Percentiles rank a stretch among this genome's conserved stretches.
phyloP scores from a whole-genome alignment of 1,140 invertebrate genomes.

The Drosophila parvula region DNA sequence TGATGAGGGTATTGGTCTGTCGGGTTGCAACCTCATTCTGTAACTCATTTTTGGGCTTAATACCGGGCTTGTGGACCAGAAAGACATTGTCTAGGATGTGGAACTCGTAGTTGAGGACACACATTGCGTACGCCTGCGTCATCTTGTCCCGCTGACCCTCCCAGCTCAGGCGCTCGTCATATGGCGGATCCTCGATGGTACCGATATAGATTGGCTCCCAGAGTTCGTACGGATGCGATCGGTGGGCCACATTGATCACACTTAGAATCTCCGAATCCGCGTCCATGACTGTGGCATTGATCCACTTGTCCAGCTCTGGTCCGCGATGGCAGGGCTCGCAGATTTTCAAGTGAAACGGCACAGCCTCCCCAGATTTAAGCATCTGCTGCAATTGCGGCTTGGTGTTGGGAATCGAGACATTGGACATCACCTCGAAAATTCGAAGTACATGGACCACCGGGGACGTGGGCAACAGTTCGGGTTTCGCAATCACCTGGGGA shows the following conservation, averaged over 20 bases:
- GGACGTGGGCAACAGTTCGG: background rate
- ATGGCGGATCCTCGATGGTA: constrained; percentile 92
- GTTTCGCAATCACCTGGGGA: constrained; percentile 82
- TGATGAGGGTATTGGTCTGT: background rate
- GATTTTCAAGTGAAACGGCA: constrained; percentile 94
- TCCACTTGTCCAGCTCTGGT: constrained; percentile 92
- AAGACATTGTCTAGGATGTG: constrained; percentile 95
- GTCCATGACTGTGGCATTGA: constrained; percentile 84
- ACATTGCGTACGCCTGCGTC: constrained; percentile 95
- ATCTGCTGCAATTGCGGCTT: constrained; percentile 90
- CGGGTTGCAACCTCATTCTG: accelerated
- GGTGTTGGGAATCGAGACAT: constrained; percentile 86
- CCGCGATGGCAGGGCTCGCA: constrained; percentile 94
- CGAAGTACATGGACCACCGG: constrained; percentile 84
- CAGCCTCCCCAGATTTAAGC: constrained; percentile 89
- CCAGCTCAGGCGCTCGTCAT: constrained; percentile 93
- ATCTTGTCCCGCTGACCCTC: constrained; percentile 95
- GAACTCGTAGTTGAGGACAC: constrained; percentile 94
- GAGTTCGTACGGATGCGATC: constrained; percentile 88
- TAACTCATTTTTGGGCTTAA: constrained; percentile 85
- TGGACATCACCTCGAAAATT: constrained; percentile 64
- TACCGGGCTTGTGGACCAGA: constrained; percentile 93
- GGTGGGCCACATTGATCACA: constrained; percentile 92
- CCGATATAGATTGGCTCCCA: constrained; percentile 96
- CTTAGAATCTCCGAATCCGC: constrained; percentile 87